Evolutionary conservation across 2,797 vertebrate species (phyloP).

Genomic region (Hapalemur alaotrensis): DNA sequence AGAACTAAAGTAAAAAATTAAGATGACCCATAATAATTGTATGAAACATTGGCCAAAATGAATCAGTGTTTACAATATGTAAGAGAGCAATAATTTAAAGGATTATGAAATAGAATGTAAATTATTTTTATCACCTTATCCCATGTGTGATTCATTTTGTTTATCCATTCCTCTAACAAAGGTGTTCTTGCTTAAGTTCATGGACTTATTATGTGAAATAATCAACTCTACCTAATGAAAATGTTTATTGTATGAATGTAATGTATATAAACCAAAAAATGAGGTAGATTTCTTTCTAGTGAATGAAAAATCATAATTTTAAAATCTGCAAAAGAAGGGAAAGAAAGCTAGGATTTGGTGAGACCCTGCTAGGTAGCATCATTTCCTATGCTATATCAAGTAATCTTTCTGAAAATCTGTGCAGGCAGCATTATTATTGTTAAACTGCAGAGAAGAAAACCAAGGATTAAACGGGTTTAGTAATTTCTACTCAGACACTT

Average conservation of each 20-base stretch:
- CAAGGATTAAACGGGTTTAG: background rate
- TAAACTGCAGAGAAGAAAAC: background rate
- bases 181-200: background rate
- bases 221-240: background rate
- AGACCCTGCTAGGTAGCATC: background rate
- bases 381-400: background rate
- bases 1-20: background rate
- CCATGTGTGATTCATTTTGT: background rate
- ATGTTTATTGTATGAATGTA: background rate
- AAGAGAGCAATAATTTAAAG: background rate
- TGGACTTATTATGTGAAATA: background rate
- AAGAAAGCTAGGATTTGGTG: background rate
- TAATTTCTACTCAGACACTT: background rate
- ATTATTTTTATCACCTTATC: background rate
- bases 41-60: background rate
- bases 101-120: background rate
- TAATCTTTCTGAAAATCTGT: background rate
- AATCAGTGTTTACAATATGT: background rate
- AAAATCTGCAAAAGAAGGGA: background rate
- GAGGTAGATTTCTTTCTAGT: background rate
- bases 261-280: background rate
- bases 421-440: background rate
- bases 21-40: background rate
- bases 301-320: background rate
- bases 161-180: background rate